Base-by-base conservation (phyloP, 2,797 vertebrate genomes). In the Zalophus californianus region DNA sequence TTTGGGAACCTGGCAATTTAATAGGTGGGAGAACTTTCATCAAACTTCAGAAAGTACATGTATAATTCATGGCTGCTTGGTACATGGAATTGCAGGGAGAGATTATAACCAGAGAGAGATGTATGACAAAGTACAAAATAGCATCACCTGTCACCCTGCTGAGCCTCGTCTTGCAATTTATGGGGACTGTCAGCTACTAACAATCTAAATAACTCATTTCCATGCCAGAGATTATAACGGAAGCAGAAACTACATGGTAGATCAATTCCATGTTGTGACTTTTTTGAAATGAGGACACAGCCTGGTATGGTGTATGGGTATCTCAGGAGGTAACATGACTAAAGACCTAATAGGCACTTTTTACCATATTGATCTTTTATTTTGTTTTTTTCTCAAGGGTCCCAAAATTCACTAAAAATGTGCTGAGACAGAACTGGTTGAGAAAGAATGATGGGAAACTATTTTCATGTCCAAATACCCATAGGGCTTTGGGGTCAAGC, bases 141-240 rank as follows among this genome's bases (percentile, higher is more conserved):
- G 29, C 66, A 16, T 25, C 38, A 60, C 95, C 87, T 92, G 79
- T 80, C 90, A 96, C 56, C 56, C 75, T 73, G n/a, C 72, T 44
- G 58, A 92, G 41, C 1, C n/a, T 96, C 91, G 25, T 94, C 41
- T n/a, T 90, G 64, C 54, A 91, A 92, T 91, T 95, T 94, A 91
- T 85, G 75, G 92, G 38, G 78, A 88, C 82, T 93, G 79, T 83
- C 90, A 96, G 91, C 72, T 75, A 64, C 83, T 95, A 97, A 83
- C 78, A 60, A 41, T 35, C 64, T 60, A 91, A 94, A 92, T 11
- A 98, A 93, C 66, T 96, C 73, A 96, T 91, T 97, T 89, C 73
- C 68, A 77, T 83, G 90, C 68, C 41, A 87, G 97, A 95, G 38
- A 56, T 96, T 64, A 90, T 95, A 95, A 94, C 60, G 68, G 86